Evolutionary conservation across 2,113 vertebrate genomes (phyloP).

Genomic region (Excalfactoria chinensis): DNA sequence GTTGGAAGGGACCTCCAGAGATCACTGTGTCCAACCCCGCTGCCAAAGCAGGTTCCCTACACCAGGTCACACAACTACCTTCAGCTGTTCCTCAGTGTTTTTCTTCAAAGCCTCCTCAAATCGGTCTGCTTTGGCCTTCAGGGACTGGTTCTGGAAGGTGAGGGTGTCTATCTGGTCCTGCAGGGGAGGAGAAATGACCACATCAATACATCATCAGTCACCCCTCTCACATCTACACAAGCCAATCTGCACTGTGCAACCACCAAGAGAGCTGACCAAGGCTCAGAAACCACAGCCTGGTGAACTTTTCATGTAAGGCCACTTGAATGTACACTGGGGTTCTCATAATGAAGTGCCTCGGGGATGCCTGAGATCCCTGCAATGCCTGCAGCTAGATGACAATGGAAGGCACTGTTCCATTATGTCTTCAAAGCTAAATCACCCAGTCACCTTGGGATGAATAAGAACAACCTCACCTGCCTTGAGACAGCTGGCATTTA

Average conservation of each 20-base stretch:
- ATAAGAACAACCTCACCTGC: background rate
- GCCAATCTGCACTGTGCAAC: background rate
- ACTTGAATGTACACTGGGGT: background rate
- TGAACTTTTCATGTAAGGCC: background rate
- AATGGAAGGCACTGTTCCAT: background rate
- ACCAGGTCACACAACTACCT: slow-evolving; percentile 89
- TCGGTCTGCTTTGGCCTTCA: slow-evolving; percentile 91
- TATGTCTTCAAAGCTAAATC: background rate
- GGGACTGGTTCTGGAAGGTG: slow-evolving; percentile 94
- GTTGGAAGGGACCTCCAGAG: too few species aligned
- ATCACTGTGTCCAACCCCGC: too few species aligned
- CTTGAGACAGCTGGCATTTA: background rate
- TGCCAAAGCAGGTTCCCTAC: too few species aligned
- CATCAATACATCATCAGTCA: background rate
- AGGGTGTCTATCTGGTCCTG: slow-evolving; percentile 98
- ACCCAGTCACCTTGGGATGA: background rate
- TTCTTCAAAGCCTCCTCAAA: slow-evolving; percentile 95
- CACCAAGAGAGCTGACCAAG: background rate
- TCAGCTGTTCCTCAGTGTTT: slow-evolving; percentile 92
- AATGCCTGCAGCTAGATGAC: background rate
- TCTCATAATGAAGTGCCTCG: background rate
- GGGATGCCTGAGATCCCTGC: background rate
- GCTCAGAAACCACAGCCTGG: background rate
- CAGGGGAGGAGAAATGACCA: background rate
- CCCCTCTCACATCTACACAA: background rate